phyloP scores from a whole-genome alignment of 1,140 invertebrate species.

The Telenomus remus region DNA sequence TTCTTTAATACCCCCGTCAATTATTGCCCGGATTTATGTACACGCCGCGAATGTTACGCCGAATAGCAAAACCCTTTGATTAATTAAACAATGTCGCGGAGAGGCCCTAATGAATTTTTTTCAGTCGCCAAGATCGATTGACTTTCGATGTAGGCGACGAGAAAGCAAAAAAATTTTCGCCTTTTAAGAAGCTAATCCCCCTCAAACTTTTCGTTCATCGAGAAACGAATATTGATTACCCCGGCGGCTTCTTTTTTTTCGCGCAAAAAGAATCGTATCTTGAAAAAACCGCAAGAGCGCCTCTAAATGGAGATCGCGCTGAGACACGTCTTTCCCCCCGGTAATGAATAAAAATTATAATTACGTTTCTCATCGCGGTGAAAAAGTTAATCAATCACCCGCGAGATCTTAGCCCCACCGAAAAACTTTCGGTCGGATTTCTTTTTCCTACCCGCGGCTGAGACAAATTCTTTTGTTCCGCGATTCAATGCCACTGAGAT shows the following conservation, averaged over 20 bases:
- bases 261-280: slow-evolving; percentile 73
- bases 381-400: slow-evolving; percentile 76
- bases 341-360: slow-evolving; percentile 77
- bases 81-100: slow-evolving; percentile 19
- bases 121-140: slow-evolving; percentile 51
- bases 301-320: slow-evolving; percentile 71
- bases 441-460: slow-evolving; percentile 36
- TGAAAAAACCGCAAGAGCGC: slow-evolving; percentile 71
- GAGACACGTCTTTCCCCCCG: slow-evolving; percentile 57
- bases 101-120: slow-evolving; percentile 37
- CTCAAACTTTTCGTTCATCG: slow-evolving; percentile 56
- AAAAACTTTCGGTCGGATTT: slow-evolving; percentile 26
- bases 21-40: slow-evolving; percentile 44
- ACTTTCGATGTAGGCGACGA: slow-evolving; percentile 29
- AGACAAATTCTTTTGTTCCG: slow-evolving; percentile 51
- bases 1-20: slow-evolving; percentile 34
- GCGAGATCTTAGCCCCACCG: slow-evolving; percentile 51
- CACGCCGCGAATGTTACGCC: slow-evolving; percentile 8
- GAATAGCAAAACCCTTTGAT: slow-evolving; percentile 19
- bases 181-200: slow-evolving; percentile 49
- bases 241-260: slow-evolving; percentile 42
- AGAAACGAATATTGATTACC: slow-evolving; percentile 63
- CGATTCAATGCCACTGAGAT: slow-evolving; percentile 24
- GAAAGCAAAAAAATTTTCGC: slow-evolving; percentile 28
- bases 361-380: slow-evolving; percentile 70